A percentile compares a stretch with the other conserved stretches of the same genome.
These are phyloP conservation scores for Idris sp. DNA, from an alignment of 1,140 invertebrate species.

Conservation along the genomic window DNA sequence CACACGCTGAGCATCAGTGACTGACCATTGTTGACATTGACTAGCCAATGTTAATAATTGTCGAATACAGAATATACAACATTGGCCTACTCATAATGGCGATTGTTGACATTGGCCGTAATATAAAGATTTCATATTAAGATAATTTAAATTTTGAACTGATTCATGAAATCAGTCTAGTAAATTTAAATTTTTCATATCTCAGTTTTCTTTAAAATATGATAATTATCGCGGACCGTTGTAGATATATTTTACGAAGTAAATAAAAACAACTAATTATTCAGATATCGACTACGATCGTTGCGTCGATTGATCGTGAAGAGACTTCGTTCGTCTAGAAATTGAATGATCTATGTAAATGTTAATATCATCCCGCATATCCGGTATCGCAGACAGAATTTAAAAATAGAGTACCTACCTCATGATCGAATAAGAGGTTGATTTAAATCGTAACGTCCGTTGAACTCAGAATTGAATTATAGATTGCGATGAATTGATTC, in stretches of 20 bases:
- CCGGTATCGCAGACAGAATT: constrained; percentile 43
- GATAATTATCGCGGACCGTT: constrained; percentile 13
- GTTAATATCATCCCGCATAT: constrained; percentile 52
- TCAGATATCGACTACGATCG: constrained; percentile 31
- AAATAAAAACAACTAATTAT: constrained; percentile 46
- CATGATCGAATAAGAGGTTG: constrained; percentile 38
- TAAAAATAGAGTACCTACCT: constrained; percentile 14
- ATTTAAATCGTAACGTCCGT: constrained; percentile 45
- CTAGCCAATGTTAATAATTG: too few species aligned
- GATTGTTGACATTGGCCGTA: too few species aligned
- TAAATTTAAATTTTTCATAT: too few species aligned
- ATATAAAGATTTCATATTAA: too few species aligned
- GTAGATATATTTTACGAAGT: constrained; percentile 15
- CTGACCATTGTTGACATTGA: too few species aligned
- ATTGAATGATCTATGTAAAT: constrained; percentile 63
- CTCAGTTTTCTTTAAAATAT: too few species aligned
- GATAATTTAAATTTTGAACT: too few species aligned
- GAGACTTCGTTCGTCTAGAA: constrained; percentile 39
- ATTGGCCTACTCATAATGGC: too few species aligned
- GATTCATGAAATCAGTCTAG: too few species aligned
- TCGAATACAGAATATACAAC: too few species aligned
- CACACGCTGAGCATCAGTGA: too few species aligned
- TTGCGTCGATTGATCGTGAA: constrained; percentile 54
- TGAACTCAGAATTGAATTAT: constrained; percentile 20
- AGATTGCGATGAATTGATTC: constrained; percentile 23